Conservation (phyloP, 2,797 vertebrate species). For the Serranus cabrilla region DNA sequence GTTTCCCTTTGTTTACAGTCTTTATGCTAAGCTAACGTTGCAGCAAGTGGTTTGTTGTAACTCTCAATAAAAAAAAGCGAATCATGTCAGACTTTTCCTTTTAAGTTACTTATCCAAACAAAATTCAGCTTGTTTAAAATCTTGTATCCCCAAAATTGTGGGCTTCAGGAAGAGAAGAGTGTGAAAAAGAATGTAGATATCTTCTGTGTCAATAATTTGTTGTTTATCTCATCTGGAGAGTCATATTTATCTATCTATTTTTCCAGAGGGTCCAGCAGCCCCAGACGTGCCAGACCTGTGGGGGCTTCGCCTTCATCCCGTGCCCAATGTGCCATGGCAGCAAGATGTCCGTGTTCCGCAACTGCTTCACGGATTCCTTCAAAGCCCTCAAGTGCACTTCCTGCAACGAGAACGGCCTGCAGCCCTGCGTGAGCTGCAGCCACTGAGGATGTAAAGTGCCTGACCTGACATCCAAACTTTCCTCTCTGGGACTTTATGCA, state of each 20-base stretch:
- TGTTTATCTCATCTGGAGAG: neutral
- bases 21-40: neutral
- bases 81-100: neutral
- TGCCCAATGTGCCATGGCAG: constrained; percentile 99
- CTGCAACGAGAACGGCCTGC: constrained; percentile 98
- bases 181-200: neutral
- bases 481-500: constrained; percentile 22
- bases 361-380: constrained; percentile 99
- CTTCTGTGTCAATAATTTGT: neutral
- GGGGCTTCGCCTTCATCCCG: constrained; percentile 96
- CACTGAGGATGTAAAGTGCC: constrained; percentile 81
- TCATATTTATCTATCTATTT: neutral
- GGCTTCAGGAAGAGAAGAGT: neutral
- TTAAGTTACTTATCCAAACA: neutral
- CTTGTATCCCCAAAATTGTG: too few species aligned
- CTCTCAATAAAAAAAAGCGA: neutral
- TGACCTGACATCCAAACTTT: constrained; percentile 52
- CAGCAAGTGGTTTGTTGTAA: neutral
- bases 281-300: constrained; percentile 92
- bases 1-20: neutral
- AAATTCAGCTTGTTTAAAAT: neutral
- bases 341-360: constrained; percentile 99
- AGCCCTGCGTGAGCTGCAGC: constrained; percentile 92
- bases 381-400: constrained; percentile 98
- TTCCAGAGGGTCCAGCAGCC: constrained; percentile 94